Percentiles rank a stretch among this genome's conserved stretches.
These are phyloP conservation scores for Pseudachorutes palmiensis DNA, from an alignment of 1,140 invertebrate species.

Conservation along the genomic window DNA sequence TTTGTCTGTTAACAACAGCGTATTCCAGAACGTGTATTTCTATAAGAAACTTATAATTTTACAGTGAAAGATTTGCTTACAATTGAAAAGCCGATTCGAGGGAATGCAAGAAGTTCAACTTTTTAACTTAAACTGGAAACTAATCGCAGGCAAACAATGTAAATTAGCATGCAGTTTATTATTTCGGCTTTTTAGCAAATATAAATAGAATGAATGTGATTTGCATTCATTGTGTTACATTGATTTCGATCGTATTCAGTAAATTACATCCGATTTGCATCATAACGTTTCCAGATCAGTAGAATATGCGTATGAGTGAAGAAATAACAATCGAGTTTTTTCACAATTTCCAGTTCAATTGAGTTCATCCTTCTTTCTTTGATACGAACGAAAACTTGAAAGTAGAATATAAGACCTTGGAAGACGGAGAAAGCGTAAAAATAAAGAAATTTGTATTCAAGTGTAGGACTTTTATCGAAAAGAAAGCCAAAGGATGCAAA, in stretches of 20 bases:
- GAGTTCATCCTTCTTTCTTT: conserved; percentile 4
- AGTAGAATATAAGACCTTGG: background rate
- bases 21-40: too few relatives aligned
- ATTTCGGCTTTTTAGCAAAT: too few relatives aligned
- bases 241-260: background rate
- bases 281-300: conserved; percentile 12
- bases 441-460: conserved; percentile 37
- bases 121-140: too few relatives aligned
- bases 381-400: conserved; percentile 6
- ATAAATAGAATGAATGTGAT: too few relatives aligned
- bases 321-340: conserved; percentile 25
- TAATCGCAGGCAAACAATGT: too few relatives aligned
- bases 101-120: too few relatives aligned
- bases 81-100: too few relatives aligned
- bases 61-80: too few relatives aligned
- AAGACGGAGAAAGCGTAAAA: conserved; percentile 18
- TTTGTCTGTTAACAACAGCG: too few relatives aligned
- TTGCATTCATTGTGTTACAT: background rate
- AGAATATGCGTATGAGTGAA: conserved; percentile 13
- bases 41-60: too few relatives aligned
- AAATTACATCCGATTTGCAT: conserved; percentile 14
- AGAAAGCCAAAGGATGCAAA: conserved; percentile 17
- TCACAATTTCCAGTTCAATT: conserved; percentile 10
- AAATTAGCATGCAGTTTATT: too few relatives aligned
- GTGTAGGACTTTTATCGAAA: conserved; percentile 35